Evolutionary conservation across 1,140 invertebrate genomes (phyloP).

Genomic region (Oncopeltus fasciatus): DNA sequence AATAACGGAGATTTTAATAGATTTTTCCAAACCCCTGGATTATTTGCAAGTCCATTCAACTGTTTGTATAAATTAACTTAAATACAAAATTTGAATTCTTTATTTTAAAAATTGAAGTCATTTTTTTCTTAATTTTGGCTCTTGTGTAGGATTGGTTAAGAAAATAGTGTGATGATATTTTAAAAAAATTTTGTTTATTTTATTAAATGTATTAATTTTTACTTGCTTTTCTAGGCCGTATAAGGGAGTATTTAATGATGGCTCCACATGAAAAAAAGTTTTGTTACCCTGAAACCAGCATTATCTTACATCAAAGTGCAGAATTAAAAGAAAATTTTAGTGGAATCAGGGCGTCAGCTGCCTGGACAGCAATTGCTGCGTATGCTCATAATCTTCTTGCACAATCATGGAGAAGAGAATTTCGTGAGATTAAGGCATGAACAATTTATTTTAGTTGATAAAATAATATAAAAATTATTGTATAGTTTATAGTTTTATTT

Average conservation of each 20-base stretch:
- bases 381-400: constrained; percentile 72
- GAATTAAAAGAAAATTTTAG: constrained; percentile 54
- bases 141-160: too few species aligned
- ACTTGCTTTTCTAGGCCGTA: neutral
- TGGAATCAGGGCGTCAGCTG: constrained; percentile 59
- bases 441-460: too few species aligned
- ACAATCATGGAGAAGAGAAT: constrained; percentile 80
- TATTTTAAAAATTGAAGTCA: neutral
- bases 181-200: neutral
- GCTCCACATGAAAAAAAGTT: constrained; percentile 44
- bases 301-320: constrained; percentile 57
- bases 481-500: too few species aligned
- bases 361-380: constrained; percentile 67
- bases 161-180: too few species aligned
- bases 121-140: neutral
- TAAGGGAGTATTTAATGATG: neutral
- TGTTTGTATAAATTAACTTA: neutral
- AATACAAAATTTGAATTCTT: neutral
- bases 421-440: constrained; percentile 58
- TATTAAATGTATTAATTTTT: neutral
- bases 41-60: neutral
- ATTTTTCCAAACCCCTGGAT: too few species aligned
- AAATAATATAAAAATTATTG: too few species aligned
- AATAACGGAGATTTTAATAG: too few species aligned
- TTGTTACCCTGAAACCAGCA: constrained; percentile 50